These are phyloP conservation scores for Mormyrus lacerda DNA, from an alignment of 2,113 vertebrate species.

Conservation along the genomic window DNA sequence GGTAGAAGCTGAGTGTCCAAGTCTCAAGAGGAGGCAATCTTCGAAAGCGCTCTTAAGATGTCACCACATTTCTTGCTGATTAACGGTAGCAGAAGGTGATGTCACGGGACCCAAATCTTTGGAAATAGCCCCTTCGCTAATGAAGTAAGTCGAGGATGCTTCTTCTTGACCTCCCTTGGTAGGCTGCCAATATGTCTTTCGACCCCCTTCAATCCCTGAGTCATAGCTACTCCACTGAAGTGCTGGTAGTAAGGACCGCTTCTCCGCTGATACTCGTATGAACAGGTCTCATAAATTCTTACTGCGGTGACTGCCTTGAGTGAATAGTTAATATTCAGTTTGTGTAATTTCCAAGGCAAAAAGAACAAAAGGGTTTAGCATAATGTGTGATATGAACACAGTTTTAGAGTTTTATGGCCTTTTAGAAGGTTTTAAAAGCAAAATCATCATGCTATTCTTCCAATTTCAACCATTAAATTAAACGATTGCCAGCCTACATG, in stretches of 20 bases:
- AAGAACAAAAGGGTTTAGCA: neutral
- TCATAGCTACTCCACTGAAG: neutral
- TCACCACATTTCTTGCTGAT: constrained; percentile 10
- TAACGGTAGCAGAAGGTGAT: constrained; percentile 3
- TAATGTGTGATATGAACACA: constrained; percentile 8
- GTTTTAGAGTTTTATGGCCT: neutral
- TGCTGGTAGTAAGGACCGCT: neutral
- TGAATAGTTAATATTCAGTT: constrained; percentile 8
- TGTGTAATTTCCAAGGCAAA: constrained; percentile 13
- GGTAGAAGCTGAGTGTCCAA: neutral
- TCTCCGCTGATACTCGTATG: neutral
- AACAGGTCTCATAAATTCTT: neutral
- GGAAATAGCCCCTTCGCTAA: neutral
- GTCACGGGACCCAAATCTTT: neutral
- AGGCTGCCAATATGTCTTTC: neutral
- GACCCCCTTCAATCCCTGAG: constrained; percentile 4
- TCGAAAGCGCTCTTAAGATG: neutral
- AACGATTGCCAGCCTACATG: neutral
- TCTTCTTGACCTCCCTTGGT: neutral
- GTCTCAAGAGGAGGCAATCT: neutral
- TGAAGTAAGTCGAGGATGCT: constrained; percentile 10
- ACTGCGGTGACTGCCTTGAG: neutral
- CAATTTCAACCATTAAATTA: neutral
- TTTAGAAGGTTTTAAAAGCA: neutral
- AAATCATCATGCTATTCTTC: neutral